Conservation (phyloP, 2,113 vertebrate species). For the Gopherus evgoodei region DNA sequence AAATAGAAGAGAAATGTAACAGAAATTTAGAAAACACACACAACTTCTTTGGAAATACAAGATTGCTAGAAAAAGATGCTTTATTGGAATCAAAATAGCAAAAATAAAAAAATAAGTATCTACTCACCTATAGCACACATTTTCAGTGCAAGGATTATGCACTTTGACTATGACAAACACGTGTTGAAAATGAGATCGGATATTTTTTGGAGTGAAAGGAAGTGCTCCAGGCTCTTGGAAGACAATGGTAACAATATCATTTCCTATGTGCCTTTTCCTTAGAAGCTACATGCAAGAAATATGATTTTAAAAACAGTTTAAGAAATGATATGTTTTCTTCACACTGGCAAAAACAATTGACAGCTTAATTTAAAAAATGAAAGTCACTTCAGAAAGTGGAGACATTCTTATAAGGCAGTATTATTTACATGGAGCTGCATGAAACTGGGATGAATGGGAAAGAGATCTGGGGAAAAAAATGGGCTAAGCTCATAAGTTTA, state of each 20-base stretch:
- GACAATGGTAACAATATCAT: constrained; percentile 98
- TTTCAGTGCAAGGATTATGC: constrained; percentile 96
- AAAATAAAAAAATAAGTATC: neutral
- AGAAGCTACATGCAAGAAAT: constrained; percentile 84
- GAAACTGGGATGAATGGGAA: neutral
- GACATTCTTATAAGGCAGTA: neutral
- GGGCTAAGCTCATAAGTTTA: neutral
- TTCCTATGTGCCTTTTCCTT: constrained; percentile 98
- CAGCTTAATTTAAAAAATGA: neutral
- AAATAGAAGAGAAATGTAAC: neutral
- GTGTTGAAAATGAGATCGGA: constrained; percentile 98
- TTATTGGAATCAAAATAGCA: neutral
- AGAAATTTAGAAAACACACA: neutral
- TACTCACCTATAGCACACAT: constrained; percentile 95
- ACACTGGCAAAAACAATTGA: neutral
- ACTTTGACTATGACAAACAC: constrained; percentile 98
- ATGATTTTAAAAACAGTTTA: constrained; percentile 52
- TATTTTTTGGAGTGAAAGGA: constrained; percentile 96
- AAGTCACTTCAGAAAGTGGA: neutral
- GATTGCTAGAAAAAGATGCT: neutral
- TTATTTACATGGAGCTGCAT: neutral
- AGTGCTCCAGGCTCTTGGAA: constrained; percentile 98
- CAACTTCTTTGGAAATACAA: neutral
- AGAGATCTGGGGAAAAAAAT: neutral
- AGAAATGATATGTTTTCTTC: neutral